Base-by-base conservation (phyloP, 2,888 invertebrate species). In the Melinaea marsaeus region DNA sequence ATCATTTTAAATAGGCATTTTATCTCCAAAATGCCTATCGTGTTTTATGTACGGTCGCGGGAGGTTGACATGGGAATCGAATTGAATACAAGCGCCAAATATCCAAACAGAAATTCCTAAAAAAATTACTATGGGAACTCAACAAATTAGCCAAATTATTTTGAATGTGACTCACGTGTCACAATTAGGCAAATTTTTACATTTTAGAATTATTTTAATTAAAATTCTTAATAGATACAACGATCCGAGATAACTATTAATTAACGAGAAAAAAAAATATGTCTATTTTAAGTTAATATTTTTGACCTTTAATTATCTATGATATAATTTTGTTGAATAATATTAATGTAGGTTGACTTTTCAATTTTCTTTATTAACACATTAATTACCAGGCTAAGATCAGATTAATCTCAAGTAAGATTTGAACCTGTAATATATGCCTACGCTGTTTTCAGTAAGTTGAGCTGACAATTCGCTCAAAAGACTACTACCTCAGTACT, bases 111-210 rank as follows among this genome's bases (percentile, higher is more conserved):
- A 63, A 56, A 63, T 68, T 66, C 77, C 78, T 68, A 66, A 76
- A 78, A 76, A 73, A 72, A 76, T 75, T 73, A 71, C 74, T 84
- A 80, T 86, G 88, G 84, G 88, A 88, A 86, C 83, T 76, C 71
- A 74, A 75, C 85, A 79, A 84, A 86, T 88, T 85, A 87, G 78
- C 71, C 72, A 70, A 71, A 72, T 75, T 69, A 72, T 71, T 69
- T 69, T 61, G 35, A 65, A 61, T 42, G 65, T 65, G 64, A 67
- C 63, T 64, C 69, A 65, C 64, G 60, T 60, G 60, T 62, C 66
- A 64, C 51, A 51, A 51, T 51, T 51, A 51, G 69, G 71, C 66
- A 66, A 64, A 63, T 65, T 9, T 58, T 11, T 7, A 9, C 2
- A 9, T 51, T 32, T 48, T 48, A 48, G 37, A 48, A 48, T 48